These are phyloP conservation scores for Rhinoraja longicauda DNA, from an alignment of 2,797 vertebrate species.

Conservation along the genomic window DNA sequence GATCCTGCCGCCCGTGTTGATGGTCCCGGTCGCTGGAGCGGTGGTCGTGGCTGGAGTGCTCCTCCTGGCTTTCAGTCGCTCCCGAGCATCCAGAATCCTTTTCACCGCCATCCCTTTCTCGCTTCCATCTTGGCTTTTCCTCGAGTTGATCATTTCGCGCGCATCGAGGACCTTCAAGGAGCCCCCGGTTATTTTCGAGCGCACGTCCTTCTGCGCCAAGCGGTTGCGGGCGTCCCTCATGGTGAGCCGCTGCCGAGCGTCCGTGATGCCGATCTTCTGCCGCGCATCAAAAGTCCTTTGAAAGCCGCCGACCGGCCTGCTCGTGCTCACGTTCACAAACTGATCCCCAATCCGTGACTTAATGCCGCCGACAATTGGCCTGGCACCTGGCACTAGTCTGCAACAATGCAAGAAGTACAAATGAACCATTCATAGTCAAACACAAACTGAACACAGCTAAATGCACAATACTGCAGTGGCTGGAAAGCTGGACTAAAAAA, in stretches of 20 bases:
- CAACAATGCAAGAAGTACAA: background rate
- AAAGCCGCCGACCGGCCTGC: constrained; percentile 53
- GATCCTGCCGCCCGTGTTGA: constrained; percentile 62
- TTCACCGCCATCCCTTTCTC: constrained; percentile 60
- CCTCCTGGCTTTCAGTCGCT: constrained; percentile 85
- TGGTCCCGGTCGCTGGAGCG: constrained; percentile 53
- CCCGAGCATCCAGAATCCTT: constrained; percentile 81
- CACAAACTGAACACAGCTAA: background rate
- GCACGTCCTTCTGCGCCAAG: constrained; percentile 81
- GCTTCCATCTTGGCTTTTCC: constrained; percentile 66
- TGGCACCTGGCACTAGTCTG: constrained; percentile 37
- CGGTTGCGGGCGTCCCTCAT: constrained; percentile 90
- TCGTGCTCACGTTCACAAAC: constrained; percentile 60
- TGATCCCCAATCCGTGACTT: constrained; percentile 59
- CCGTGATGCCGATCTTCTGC: constrained; percentile 81
- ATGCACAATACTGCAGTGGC: too few species aligned
- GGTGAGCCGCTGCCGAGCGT: constrained; percentile 77
- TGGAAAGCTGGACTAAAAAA: too few species aligned
- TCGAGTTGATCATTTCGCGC: constrained; percentile 87
- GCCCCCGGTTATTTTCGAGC: constrained; percentile 75
- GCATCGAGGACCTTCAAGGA: constrained; percentile 75
- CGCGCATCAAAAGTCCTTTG: constrained; percentile 80
- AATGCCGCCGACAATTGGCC: constrained; percentile 56
- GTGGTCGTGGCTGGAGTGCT: constrained; percentile 59
- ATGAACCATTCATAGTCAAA: background rate